phyloP scores from a whole-genome alignment of 1,140 invertebrate species.

The Scylla paramamosain region DNA sequence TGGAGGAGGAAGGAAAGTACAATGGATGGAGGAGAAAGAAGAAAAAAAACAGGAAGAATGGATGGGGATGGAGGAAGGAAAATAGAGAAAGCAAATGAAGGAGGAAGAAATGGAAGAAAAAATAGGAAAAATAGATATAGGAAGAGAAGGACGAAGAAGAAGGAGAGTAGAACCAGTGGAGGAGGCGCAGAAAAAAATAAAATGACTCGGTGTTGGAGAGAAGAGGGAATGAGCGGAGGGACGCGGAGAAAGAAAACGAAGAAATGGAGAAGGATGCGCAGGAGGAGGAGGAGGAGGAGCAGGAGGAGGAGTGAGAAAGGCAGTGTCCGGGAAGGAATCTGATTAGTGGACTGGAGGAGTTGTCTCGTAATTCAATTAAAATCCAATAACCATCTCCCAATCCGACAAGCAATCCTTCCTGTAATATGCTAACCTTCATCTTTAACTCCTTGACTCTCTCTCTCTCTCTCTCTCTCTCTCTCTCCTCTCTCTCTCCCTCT shows the following conservation, averaged over 20 bases:
- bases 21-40: too few relatives aligned
- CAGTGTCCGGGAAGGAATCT: neutral
- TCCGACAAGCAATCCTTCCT: neutral
- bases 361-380: neutral
- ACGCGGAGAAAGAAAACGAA: neutral
- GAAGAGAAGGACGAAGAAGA: too few relatives aligned
- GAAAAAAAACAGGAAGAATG: too few relatives aligned
- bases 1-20: too few relatives aligned
- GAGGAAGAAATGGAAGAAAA: too few relatives aligned
- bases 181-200: neutral
- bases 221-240: neutral
- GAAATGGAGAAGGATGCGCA: neutral
- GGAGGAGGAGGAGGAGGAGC: neutral
- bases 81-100: too few relatives aligned
- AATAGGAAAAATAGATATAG: too few relatives aligned
- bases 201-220: too few relatives aligned
- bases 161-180: neutral
- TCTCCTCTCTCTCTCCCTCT: too few relatives aligned
- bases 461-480: too few relatives aligned
- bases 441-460: neutral
- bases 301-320: neutral
- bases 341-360: neutral
- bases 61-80: too few relatives aligned
- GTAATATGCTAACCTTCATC: neutral
- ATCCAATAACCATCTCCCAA: neutral